Evolutionary conservation across 2,113 vertebrate species (phyloP).

Genomic region (Gallinago media): DNA sequence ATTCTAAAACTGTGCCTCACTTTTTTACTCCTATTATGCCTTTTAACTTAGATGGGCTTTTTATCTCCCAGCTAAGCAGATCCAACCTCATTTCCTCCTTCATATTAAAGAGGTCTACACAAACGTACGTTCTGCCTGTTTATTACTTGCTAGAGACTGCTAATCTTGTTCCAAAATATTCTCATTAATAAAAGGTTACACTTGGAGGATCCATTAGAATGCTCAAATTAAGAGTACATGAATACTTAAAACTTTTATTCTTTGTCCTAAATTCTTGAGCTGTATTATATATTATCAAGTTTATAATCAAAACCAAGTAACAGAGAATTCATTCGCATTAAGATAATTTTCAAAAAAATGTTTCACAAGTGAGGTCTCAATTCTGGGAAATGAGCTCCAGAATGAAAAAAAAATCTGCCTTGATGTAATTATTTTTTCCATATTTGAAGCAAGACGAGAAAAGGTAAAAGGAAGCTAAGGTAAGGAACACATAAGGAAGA

Average conservation of each 20-base stretch:
- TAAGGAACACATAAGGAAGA: neutral
- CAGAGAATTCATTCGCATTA: neutral
- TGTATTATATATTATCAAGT: neutral
- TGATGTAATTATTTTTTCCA: neutral
- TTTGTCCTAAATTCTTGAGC: slow-evolving; percentile 25
- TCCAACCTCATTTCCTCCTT: neutral
- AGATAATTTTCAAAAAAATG: neutral
- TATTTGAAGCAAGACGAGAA: neutral
- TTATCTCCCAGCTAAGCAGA: slow-evolving; percentile 50
- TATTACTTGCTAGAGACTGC: neutral
- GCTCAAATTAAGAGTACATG: neutral
- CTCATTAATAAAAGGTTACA: slow-evolving; percentile 4
- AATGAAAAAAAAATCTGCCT: neutral
- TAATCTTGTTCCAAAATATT: slow-evolving; percentile 27
- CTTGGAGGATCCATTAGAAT: neutral
- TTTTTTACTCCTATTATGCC: slow-evolving; percentile 9
- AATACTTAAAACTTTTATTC: neutral
- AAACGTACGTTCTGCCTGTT: neutral
- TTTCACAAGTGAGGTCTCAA: neutral
- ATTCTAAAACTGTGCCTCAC: slow-evolving; percentile 13
- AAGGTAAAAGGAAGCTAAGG: neutral
- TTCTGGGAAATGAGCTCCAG: neutral
- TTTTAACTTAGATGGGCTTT: slow-evolving; percentile 38
- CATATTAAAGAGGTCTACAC: neutral
- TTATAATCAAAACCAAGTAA: neutral